These are phyloP conservation scores for Craterocephalus amniculus DNA, from an alignment of 2,797 vertebrate genomes.

Conservation along the genomic window DNA sequence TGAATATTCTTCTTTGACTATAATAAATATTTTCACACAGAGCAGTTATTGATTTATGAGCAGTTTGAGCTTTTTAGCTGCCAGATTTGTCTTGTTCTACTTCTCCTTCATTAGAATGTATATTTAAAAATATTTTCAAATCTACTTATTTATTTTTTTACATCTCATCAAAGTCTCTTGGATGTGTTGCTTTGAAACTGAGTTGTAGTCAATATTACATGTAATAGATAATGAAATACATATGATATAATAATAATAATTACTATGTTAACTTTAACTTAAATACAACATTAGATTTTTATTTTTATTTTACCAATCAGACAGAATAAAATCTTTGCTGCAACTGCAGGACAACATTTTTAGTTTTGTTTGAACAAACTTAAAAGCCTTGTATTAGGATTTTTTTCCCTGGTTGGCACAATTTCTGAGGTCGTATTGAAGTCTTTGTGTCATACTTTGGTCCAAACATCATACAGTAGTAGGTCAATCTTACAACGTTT, in stretches of 20 bases:
- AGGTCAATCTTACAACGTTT: not conserved
- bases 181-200: not conserved
- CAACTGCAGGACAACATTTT: not conserved
- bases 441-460: not conserved
- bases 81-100: not conserved
- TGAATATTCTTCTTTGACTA: slow-evolving; percentile 17
- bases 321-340: too few relatives aligned
- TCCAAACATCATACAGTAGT: not conserved
- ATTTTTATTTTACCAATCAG: not conserved
- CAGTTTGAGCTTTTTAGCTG: not conserved
- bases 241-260: too few relatives aligned
- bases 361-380: not conserved
- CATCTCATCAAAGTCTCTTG: not conserved
- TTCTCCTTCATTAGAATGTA: not conserved
- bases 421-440: not conserved
- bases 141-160: not conserved
- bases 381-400: not conserved
- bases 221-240: too few relatives aligned
- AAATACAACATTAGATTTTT: not conserved
- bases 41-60: slow-evolving; percentile 17
- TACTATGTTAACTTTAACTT: not conserved
- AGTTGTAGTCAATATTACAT: not conserved
- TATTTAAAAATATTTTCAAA: not conserved
- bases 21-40: slow-evolving; percentile 13
- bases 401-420: not conserved